Evolutionary conservation across 2,797 vertebrate genomes (phyloP).

Genomic region (Cirrhinus molitorella): DNA sequence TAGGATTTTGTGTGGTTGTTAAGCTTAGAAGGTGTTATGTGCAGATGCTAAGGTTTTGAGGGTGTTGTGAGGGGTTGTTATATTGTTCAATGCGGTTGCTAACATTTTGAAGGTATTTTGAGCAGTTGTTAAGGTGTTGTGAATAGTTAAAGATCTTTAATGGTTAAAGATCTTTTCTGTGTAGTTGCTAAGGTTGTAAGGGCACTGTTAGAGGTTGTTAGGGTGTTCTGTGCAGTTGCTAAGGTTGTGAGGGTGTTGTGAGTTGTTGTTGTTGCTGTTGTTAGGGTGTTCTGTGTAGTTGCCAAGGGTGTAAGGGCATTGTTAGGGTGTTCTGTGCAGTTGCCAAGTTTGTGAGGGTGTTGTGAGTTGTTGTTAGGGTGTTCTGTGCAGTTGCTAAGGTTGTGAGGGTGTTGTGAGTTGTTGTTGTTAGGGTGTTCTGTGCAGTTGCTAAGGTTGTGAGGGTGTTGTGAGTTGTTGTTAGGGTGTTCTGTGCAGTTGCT

Average conservation of each 20-base stretch:
- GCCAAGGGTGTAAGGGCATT: not conserved
- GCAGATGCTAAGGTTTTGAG: too few species aligned
- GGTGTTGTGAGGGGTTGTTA: too few species aligned
- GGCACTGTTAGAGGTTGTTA: not conserved
- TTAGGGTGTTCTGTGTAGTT: not conserved
- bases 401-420: not conserved
- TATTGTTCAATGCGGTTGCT: too few species aligned
- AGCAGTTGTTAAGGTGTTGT: too few species aligned
- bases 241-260: not conserved
- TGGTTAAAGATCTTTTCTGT: too few species aligned
- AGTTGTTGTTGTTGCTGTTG: not conserved
- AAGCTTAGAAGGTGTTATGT: too few species aligned
- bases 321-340: not conserved
- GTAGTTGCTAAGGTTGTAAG: too few species aligned
- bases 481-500: too few species aligned
- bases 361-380: not conserved
- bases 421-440: too few species aligned
- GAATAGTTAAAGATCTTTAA: too few species aligned
- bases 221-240: not conserved
- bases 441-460: not conserved
- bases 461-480: not conserved
- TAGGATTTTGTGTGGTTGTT: too few species aligned
- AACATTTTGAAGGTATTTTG: too few species aligned
- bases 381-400: not conserved
- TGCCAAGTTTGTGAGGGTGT: not conserved